These are phyloP conservation scores for Sisyra nigra DNA, from an alignment of 2,888 invertebrate genomes.

Conservation along the genomic window DNA sequence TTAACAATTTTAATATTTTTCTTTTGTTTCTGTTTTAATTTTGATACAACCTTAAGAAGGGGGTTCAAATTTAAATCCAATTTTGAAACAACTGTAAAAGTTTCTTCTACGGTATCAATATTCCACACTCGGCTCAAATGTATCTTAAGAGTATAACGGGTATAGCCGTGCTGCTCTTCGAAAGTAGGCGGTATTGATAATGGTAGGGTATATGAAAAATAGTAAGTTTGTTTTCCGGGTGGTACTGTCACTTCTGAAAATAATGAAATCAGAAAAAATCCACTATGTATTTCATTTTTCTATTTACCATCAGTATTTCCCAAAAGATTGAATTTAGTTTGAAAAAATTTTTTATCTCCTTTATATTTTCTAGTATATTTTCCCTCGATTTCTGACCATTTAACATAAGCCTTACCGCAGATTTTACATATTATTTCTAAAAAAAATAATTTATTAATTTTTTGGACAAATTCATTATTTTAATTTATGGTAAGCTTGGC, in stretches of 20 bases:
- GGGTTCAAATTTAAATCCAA: conserved; percentile 68
- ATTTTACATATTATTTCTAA: too few relatives aligned
- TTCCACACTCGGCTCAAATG: conserved; percentile 68
- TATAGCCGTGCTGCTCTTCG: conserved; percentile 51
- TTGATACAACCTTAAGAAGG: conserved; percentile 40
- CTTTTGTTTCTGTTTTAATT: conserved; percentile 24
- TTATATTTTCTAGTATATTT: too few relatives aligned
- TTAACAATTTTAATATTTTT: not conserved
- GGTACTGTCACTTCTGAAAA: conserved; percentile 29
- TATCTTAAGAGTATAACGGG: conserved; percentile 67
- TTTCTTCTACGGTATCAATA: conserved; percentile 67
- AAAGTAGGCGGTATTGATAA: conserved; percentile 64
- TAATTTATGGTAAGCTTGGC: too few relatives aligned
- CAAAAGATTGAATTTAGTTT: too few relatives aligned
- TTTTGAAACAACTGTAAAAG: conserved; percentile 65
- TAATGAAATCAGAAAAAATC: not conserved
- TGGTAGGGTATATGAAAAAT: conserved; percentile 60
- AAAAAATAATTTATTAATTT: too few relatives aligned
- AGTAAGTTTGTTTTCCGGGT: conserved; percentile 55
- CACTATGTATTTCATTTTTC: too few relatives aligned
- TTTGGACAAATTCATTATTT: too few relatives aligned
- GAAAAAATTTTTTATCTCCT: too few relatives aligned
- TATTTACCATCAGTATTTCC: too few relatives aligned
- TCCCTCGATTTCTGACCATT: too few relatives aligned
- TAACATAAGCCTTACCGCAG: too few relatives aligned